phyloP scores from a whole-genome alignment of 92 coral and sea anemone species.

The Desmophyllum pertusum region DNA sequence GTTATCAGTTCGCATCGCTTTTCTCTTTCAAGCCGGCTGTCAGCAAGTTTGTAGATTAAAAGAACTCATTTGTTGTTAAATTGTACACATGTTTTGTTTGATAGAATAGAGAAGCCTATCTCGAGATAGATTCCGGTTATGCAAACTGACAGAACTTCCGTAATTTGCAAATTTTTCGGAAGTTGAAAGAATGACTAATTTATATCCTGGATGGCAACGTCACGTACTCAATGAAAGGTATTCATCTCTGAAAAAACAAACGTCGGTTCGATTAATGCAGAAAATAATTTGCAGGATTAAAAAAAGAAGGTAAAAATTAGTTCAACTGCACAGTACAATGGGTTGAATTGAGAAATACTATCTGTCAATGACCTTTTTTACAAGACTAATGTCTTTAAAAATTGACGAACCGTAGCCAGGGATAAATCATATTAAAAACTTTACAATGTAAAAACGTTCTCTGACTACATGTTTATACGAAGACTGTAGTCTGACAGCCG shows the following conservation, averaged over 20 bases:
- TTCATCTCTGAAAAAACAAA: not conserved
- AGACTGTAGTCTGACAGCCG: too few relatives aligned
- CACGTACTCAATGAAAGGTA: not conserved
- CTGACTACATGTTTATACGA: too few relatives aligned
- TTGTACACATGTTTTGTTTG: constrained; percentile 7
- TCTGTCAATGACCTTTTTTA: too few relatives aligned
- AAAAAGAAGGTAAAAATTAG: not conserved
- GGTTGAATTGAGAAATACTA: too few relatives aligned
- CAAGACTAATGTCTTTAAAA: too few relatives aligned
- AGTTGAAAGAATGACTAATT: not conserved
- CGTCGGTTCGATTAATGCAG: not conserved
- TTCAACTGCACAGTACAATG: not conserved
- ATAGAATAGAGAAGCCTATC: constrained; percentile 5
- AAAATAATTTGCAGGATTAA: not conserved
- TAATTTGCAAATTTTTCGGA: constrained; percentile 2
- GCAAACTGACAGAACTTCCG: constrained; percentile 27
- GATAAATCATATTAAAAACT: too few relatives aligned
- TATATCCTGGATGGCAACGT: not conserved
- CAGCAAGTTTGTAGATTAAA: not conserved
- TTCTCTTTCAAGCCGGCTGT: not conserved
- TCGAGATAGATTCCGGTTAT: not conserved
- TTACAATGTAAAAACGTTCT: too few relatives aligned
- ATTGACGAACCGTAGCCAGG: too few relatives aligned
- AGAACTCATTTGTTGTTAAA: constrained; percentile 12
- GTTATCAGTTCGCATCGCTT: not conserved